These are phyloP conservation scores for Dromococcyx pavoninus DNA, from an alignment of 2,797 vertebrate species.

Conservation along the genomic window DNA sequence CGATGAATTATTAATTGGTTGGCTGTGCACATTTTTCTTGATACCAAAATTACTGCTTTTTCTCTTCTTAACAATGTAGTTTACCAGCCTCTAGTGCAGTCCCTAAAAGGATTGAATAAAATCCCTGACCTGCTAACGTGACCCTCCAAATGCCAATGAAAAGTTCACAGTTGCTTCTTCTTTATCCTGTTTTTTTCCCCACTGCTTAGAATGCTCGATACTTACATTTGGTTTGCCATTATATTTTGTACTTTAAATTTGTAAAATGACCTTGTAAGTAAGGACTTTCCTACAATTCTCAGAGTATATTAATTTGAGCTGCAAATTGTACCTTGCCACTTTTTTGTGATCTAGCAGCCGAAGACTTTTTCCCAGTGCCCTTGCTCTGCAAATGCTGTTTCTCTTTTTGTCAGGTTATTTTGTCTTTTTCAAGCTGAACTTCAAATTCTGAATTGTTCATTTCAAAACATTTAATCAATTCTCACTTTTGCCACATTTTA, in stretches of 20 bases:
- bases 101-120: not conserved
- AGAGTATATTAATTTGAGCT: not conserved
- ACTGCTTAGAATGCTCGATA: not conserved
- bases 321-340: not conserved
- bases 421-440: not conserved
- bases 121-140: not conserved
- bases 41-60: not conserved
- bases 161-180: not conserved
- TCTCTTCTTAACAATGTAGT: not conserved
- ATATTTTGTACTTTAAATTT: not conserved
- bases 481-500: not conserved
- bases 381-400: not conserved
- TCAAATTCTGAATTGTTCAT: not conserved
- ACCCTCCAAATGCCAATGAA: not conserved
- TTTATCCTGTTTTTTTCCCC: not conserved
- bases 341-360: not conserved
- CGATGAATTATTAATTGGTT: not conserved
- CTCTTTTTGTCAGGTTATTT: conserved; percentile 10
- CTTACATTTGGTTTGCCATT: not conserved
- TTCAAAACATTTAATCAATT: not conserved
- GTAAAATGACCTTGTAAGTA: not conserved
- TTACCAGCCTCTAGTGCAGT: not conserved
- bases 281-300: not conserved
- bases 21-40: not conserved
- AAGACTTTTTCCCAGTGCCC: not conserved